Evolutionary conservation across 1,140 invertebrate species (phyloP), one percentile per base, ranked within the genome.

Genomic region (Drepana arcuata): DNA sequence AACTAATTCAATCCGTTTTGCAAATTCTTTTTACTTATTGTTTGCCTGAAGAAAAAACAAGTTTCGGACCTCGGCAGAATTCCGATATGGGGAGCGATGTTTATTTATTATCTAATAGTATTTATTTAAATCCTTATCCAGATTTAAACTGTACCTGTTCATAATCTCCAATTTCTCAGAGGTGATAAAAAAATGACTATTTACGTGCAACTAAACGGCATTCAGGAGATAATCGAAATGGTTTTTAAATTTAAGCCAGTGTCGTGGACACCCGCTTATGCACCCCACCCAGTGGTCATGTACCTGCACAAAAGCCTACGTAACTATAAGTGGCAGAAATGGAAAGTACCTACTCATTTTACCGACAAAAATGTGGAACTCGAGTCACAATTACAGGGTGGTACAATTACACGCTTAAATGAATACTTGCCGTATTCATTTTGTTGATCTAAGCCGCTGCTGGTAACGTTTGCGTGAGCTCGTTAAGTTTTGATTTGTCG

Each of bases 401-500:
- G 51, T 54, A 53, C 61, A 80, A 77, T 80, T 64, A 75, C 57
- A 78, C 54, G 75, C 57, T 39, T 46, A 62, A 70, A 54, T 56
- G 60, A 47, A 43, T 60, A 49, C 47, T n/a, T n/a, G n/a, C n/a
- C n/a, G n/a, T n/a, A n/a, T n/a, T n/a, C n/a, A n/a, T n/a, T n/a
- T n/a, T n/a, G n/a, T n/a, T n/a, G n/a, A n/a, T n/a, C n/a, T n/a
- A n/a, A n/a, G n/a, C n/a, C n/a, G n/a, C n/a, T n/a, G n/a, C n/a
- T n/a, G n/a, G n/a, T n/a, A n/a, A n/a, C 50, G 45, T 68, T 71
- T 69, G 62, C 60, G 56, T 55, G 66, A 65, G 65, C 69, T 75
- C 61, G 65, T 79, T 79, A 81, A 79, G 63, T 58, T 69, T 70
- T 78, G 62, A 82, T 78, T 82, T 79, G 69, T 79, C 75, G 74